Evolutionary conservation across 1,140 invertebrate genomes (phyloP).

Genomic region (Bactericera cockerelli): DNA sequence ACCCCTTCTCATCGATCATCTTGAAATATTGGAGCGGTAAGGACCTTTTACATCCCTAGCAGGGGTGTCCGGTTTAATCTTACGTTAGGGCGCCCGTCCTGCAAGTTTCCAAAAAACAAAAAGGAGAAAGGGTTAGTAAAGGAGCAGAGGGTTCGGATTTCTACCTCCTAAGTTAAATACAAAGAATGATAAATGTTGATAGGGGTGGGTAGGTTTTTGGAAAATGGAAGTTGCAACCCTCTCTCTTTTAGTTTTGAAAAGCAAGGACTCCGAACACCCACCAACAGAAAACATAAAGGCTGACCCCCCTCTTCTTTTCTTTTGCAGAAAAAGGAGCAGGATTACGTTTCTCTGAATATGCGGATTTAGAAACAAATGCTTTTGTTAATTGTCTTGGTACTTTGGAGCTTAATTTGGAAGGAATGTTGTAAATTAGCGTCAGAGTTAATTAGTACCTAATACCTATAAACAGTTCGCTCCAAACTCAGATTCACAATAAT

Average conservation of each 20-base stretch:
- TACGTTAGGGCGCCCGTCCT: background rate
- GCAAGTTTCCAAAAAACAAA: conserved; percentile 1
- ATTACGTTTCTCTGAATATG: no score
- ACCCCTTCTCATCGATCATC: conserved; percentile 5
- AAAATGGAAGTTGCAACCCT: background rate
- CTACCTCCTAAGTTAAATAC: background rate
- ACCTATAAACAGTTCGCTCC: no score
- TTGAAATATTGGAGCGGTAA: background rate
- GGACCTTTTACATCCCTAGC: background rate
- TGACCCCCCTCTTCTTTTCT: no score
- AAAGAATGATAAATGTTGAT: conserved; percentile 3
- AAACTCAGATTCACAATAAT: no score
- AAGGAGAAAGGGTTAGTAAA: background rate
- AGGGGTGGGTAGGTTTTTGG: background rate
- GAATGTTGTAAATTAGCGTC: no score
- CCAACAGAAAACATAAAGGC: background rate
- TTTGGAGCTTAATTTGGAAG: no score
- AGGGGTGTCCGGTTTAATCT: conserved; percentile 6
- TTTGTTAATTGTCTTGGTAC: no score
- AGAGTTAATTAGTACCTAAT: no score
- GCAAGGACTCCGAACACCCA: background rate
- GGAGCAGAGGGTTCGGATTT: no score
- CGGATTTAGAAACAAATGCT: no score
- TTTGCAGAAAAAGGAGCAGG: no score
- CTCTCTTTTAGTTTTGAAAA: background rate